phyloP scores from a whole-genome alignment of 2,888 invertebrate genomes.

The Eurytoma californica region DNA sequence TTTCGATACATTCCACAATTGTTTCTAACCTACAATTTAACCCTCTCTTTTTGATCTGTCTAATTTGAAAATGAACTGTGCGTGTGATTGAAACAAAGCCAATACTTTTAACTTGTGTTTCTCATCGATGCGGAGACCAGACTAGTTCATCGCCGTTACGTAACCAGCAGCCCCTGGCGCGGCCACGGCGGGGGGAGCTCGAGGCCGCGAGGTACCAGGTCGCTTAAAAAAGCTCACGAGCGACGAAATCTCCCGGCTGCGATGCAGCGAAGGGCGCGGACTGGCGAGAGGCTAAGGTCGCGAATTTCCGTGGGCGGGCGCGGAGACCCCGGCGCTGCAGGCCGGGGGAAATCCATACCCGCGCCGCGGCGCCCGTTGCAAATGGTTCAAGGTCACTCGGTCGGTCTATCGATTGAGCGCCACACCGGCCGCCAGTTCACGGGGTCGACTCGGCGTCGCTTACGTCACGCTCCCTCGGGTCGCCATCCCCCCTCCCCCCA shows the following conservation, averaged over 20 bases:
- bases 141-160: not conserved
- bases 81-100: no score
- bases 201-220: not conserved
- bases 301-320: slow-evolving; percentile 31
- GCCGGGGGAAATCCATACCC: slow-evolving; percentile 46
- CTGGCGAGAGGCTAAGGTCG: slow-evolving; percentile 29
- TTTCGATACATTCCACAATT: no score
- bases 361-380: slow-evolving; percentile 55
- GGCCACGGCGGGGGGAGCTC: not conserved
- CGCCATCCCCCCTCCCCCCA: not conserved
- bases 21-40: no score
- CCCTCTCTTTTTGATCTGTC: no score
- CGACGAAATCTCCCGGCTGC: no score
- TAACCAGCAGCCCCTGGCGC: not conserved
- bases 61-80: no score
- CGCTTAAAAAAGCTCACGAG: not conserved
- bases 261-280: not conserved
- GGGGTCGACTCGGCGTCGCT: slow-evolving; percentile 58
- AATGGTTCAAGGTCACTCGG: slow-evolving; percentile 70
- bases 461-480: slow-evolving; percentile 36
- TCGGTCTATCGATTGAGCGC: slow-evolving; percentile 65
- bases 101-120: no score
- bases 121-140: no score
- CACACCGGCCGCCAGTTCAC: slow-evolving; percentile 59
- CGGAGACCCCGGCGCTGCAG: not conserved